Evolutionary conservation across 2,797 vertebrate genomes (phyloP).

Genomic region (Cheirogaleus major): DNA sequence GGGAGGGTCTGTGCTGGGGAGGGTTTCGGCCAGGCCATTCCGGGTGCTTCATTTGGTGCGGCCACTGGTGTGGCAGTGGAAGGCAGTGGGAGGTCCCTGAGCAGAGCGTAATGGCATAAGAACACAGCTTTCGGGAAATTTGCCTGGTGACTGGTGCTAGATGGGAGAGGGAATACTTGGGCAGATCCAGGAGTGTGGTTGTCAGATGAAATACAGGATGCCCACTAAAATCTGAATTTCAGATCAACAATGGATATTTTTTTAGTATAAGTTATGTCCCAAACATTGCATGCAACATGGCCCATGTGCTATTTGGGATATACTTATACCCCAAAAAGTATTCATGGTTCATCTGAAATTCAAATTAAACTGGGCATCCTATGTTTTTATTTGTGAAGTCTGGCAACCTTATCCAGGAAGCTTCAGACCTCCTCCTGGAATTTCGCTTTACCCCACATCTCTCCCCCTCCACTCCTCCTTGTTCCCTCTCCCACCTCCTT

Average conservation of each 20-base stretch:
- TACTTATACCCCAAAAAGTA: neutral
- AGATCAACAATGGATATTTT: neutral
- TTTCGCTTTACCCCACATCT: neutral
- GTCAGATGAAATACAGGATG: neutral
- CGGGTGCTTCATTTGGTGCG: neutral
- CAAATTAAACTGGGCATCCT: neutral
- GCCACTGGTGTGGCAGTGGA: neutral
- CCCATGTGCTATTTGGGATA: neutral
- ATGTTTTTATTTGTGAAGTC: conserved; percentile 8
- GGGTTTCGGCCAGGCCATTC: neutral
- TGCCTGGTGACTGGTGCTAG: neutral
- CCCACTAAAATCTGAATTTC: neutral
- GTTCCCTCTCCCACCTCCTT: neutral
- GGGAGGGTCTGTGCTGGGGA: neutral
- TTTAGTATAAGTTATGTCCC: neutral
- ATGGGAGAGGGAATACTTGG: neutral
- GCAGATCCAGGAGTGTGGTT: neutral
- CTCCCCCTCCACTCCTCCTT: neutral
- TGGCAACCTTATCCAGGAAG: neutral
- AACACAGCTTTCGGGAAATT: neutral
- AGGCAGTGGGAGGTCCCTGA: neutral
- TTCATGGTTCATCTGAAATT: conserved; percentile 7
- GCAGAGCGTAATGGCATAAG: no score
- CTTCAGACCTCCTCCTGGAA: neutral
- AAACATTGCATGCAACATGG: neutral